Evolutionary conservation across 2,888 invertebrate species (phyloP).

Genomic region (Deroplatys truncata): DNA sequence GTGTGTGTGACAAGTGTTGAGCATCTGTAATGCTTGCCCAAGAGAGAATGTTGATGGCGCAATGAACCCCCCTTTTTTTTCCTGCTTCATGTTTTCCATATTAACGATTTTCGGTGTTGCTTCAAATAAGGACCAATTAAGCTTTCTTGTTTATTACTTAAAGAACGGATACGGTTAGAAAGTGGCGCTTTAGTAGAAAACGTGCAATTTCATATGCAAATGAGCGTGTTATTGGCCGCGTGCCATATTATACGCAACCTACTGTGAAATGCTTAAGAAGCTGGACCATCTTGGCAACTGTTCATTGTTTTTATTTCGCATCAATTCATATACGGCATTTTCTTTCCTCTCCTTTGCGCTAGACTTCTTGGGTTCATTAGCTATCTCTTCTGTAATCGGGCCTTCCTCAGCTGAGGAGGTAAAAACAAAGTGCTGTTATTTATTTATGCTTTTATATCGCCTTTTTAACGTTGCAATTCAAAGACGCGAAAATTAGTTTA

Average conservation of each 20-base stretch:
- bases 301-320: not conserved
- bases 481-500: not conserved
- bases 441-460: not conserved
- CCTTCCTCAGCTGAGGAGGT: not conserved
- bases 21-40: not conserved
- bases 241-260: not conserved
- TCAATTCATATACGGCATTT: not conserved
- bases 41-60: not conserved
- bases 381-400: not conserved
- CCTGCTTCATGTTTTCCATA: not conserved
- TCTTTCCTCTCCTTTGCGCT: not conserved
- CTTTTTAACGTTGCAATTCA: not conserved
- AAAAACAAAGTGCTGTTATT: not conserved
- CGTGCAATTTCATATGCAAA: not conserved
- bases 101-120: not conserved
- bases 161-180: not conserved
- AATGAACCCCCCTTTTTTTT: not conserved
- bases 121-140: not conserved
- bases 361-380: not conserved
- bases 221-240: not conserved
- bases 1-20: not conserved
- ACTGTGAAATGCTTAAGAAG: not conserved
- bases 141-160: not conserved
- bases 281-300: not conserved
- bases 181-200: not conserved